phyloP scores from a whole-genome alignment of 1,140 invertebrate genomes.

The Harpegnathos saltator region DNA sequence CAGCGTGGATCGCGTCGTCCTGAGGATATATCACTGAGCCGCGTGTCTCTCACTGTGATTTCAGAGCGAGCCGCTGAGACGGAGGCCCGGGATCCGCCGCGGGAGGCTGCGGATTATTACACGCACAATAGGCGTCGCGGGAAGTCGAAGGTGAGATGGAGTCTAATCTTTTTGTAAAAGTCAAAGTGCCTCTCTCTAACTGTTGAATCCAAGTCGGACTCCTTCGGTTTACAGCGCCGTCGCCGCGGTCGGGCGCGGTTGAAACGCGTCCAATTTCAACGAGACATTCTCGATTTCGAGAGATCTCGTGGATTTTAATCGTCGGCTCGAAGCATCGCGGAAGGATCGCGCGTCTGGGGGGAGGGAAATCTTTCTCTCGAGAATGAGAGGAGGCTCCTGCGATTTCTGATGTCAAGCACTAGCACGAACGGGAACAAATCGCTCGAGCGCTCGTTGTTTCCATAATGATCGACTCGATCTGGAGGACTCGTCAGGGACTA shows the following conservation, averaged over 20 bases:
- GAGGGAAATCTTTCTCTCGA: too few species aligned
- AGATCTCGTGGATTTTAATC: too few species aligned
- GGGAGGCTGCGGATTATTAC: too few species aligned
- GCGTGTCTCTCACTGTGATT: conserved; percentile 48
- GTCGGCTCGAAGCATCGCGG: too few species aligned
- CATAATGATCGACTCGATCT: not conserved
- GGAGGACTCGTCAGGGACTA: not conserved
- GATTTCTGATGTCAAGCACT: conserved; percentile 52
- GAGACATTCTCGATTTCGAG: too few species aligned
- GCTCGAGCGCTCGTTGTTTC: not conserved
- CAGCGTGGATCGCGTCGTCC: too few species aligned
- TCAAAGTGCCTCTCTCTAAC: conserved; percentile 50
- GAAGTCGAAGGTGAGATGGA: conserved; percentile 21
- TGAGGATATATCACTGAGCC: not conserved
- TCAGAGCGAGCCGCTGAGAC: conserved; percentile 28
- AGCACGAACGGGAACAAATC: not conserved
- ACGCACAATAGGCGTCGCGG: too few species aligned
- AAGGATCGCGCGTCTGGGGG: too few species aligned
- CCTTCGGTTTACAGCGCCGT: conserved; percentile 55
- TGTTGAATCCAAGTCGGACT: conserved; percentile 67
- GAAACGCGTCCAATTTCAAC: too few species aligned
- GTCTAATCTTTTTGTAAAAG: conserved; percentile 61
- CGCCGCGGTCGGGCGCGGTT: too few species aligned
- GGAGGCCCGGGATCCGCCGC: too few species aligned
- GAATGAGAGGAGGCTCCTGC: too few species aligned